Base-by-base conservation (phyloP, 2,888 invertebrate genomes). In the Leistus spinibarbis region DNA sequence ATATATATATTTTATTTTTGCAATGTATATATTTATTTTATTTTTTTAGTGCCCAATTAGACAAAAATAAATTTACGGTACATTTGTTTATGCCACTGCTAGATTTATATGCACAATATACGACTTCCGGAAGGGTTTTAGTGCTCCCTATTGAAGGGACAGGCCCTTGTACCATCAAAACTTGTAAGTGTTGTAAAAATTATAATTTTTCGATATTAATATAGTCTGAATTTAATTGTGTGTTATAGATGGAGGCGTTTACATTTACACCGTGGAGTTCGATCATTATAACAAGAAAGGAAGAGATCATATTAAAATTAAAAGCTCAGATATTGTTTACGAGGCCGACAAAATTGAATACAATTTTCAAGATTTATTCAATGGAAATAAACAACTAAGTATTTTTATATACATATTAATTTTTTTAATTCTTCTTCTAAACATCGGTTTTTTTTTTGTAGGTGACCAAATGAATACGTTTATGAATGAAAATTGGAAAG, bases 401-500 rank as follows among this genome's bases (percentile, higher is more conserved):
- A 60, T 17, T 57, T 1, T 13, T 57, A 19, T 53, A 10, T 53
- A 53, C 10, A 57, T 57, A 40, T 40, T 40, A 40, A 40, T 2
- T 10, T 40, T 10, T 40, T 1, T 10, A 40, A 1, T 13, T 0
- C 3, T 19, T 7, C 20, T 10, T 19, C 16, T 54, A 16, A 16
- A 53, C 2, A 66, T 23, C 1, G 4, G 5, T 60, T 1, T 54
- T 69, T 70, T 70, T 17, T 16, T 77, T 69, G 53, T 72, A 80
- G 80, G 78, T 27, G 77, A 76, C 1, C 72, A 78, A 54, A 79
- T 79, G 78, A 78, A 79, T 62, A 66, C 69, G 54, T 80, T 80
- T 62, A 54, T 80, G 71, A 79, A 80, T 69, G 79, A 80, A 67
- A 80, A 80, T 71, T 80, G 80, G 80, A 60, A 69, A 22, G 80